Evolutionary conservation across 1,140 invertebrate species (phyloP).

Genomic region (Tetranychus cinnabarinus): DNA sequence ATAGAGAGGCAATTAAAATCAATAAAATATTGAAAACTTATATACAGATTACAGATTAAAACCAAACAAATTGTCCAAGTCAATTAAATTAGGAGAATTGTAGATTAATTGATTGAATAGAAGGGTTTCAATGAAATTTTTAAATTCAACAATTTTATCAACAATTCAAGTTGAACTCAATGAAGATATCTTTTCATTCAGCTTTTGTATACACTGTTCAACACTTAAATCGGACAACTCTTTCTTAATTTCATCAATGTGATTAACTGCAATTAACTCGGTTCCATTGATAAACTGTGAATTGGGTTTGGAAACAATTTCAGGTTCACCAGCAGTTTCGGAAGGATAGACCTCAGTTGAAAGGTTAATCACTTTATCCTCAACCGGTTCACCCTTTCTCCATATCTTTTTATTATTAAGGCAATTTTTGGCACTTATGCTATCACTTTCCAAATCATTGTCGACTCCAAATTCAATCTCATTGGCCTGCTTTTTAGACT

Average conservation of each 20-base stretch:
- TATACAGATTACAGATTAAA: no score
- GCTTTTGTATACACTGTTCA: slow-evolving; percentile 1
- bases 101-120: no score
- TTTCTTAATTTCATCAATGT: not conserved
- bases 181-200: slow-evolving; percentile 1
- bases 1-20: no score
- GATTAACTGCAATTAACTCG: not conserved
- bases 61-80: no score
- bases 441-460: not conserved
- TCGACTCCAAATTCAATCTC: not conserved
- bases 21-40: no score
- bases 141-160: no score
- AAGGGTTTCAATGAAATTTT: no score
- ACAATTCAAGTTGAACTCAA: not conserved
- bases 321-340: no score
- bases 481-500: no score
- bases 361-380: not conserved
- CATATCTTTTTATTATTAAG: not conserved
- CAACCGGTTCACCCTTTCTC: no score
- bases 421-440: not conserved
- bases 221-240: slow-evolving; percentile 2
- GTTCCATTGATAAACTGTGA: not conserved
- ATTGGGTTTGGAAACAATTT: no score
- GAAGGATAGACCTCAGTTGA: not conserved
- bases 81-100: no score